Conservation (phyloP, 1,140 invertebrate species). For the Oncopodura yosiiana region DNA sequence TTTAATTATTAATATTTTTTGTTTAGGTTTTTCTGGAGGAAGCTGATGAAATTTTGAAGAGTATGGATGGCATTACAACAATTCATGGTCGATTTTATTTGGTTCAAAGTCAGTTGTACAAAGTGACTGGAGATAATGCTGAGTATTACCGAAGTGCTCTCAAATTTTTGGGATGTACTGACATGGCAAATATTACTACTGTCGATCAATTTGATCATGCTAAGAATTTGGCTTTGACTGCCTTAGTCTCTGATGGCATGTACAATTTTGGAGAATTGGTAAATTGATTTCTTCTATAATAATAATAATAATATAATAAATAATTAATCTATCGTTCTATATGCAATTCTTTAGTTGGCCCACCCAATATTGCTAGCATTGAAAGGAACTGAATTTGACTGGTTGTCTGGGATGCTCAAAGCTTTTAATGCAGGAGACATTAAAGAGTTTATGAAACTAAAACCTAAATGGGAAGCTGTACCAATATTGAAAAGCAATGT, state of each 20-base stretch:
- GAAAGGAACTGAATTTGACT: conserved; percentile 68
- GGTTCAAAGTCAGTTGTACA: conserved; percentile 66
- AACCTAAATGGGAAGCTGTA: conserved; percentile 68
- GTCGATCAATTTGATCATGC: conserved; percentile 71
- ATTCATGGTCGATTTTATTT: conserved; percentile 94
- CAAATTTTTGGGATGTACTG: conserved; percentile 86
- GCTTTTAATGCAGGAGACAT: conserved; percentile 92
- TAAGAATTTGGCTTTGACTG: conserved; percentile 84
- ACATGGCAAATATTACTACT: conserved; percentile 55
- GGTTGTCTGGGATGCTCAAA: conserved; percentile 79
- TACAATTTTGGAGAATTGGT: conserved; percentile 96
- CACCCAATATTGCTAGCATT: conserved; percentile 86
- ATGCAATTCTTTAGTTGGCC: conserved; percentile 52
- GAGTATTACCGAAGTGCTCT: conserved; percentile 91
- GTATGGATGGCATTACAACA: conserved; percentile 78
- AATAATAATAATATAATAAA: neutral
- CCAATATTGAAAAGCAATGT: conserved; percentile 80
- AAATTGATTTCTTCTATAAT: conserved; percentile 33
- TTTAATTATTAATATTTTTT: neutral
- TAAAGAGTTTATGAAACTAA: conserved; percentile 71
- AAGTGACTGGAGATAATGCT: conserved; percentile 68
- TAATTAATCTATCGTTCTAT: neutral
- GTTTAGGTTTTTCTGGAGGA: conserved; percentile 75
- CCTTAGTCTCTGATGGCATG: conserved; percentile 85
- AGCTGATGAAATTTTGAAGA: conserved; percentile 73